Evolutionary conservation across 1,140 invertebrate species (phyloP).

Genomic region (Hyphantria cunea): DNA sequence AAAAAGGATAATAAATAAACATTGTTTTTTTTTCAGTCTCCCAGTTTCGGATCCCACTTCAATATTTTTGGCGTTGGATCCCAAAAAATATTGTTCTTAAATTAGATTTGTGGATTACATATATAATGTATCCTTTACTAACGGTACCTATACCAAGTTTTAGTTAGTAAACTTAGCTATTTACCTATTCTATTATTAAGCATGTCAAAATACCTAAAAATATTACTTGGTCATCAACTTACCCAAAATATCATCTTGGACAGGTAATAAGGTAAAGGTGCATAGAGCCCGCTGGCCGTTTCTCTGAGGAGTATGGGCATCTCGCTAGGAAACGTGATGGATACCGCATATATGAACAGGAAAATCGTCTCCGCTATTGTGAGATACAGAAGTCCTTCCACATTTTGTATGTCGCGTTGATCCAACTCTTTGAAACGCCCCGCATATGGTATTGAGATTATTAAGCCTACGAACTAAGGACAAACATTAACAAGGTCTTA

Average conservation of each 20-base stretch:
- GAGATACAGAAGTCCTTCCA: constrained; percentile 86
- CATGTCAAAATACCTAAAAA: too few relatives aligned
- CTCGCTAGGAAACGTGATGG: constrained; percentile 87
- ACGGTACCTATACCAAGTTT: too few relatives aligned
- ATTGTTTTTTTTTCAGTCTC: not conserved
- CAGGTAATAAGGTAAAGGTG: constrained; percentile 85
- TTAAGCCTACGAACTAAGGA: constrained; percentile 83
- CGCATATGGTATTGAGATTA: constrained; percentile 84
- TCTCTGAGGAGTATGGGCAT: constrained; percentile 86
- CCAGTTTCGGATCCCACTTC: too few relatives aligned
- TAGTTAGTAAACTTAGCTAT: too few relatives aligned
- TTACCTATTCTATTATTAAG: too few relatives aligned
- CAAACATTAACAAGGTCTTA: constrained; percentile 2
- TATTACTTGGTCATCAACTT: constrained; percentile 68
- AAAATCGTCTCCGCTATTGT: constrained; percentile 88
- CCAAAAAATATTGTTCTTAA: too few relatives aligned
- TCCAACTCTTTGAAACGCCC: constrained; percentile 80
- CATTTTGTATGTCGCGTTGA: constrained; percentile 86
- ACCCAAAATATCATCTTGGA: constrained; percentile 88
- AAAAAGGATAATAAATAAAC: constrained; percentile 36
- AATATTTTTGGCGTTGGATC: too few relatives aligned
- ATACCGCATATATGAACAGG: constrained; percentile 86
- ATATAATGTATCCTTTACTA: too few relatives aligned
- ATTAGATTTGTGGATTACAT: too few relatives aligned
- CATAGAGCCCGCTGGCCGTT: constrained; percentile 86